phyloP scores from a whole-genome alignment of 2,113 vertebrate species.

The Bufo bufo region DNA sequence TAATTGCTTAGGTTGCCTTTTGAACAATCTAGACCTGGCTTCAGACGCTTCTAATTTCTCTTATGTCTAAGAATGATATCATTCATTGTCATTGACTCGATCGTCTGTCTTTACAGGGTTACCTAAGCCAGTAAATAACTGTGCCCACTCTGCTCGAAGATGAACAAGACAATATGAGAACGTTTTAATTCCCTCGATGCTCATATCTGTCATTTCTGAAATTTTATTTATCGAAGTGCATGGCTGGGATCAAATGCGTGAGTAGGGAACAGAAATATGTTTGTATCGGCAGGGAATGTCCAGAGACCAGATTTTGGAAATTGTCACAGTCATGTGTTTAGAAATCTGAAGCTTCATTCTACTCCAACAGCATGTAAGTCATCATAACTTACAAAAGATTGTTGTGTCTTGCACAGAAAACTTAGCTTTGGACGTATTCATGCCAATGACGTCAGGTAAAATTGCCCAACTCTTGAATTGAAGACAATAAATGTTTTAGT shows the following conservation, averaged over 20 bases:
- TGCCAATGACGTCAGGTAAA: not conserved
- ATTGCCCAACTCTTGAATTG: not conserved
- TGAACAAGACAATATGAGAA: not conserved
- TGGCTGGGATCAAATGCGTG: not conserved
- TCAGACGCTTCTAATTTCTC: not conserved
- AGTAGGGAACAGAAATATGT: slow-evolving; percentile 4
- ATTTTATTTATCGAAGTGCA: not conserved
- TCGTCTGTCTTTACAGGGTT: not conserved
- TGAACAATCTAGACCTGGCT: not conserved
- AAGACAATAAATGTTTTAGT: not conserved
- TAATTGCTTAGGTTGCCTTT: not conserved
- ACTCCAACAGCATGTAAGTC: not conserved
- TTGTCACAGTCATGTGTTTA: slow-evolving; percentile 4
- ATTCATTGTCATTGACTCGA: not conserved
- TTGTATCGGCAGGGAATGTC: not conserved
- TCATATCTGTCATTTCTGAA: not conserved
- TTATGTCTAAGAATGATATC: not conserved
- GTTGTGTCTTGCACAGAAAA: not conserved
- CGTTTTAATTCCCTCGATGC: not conserved
- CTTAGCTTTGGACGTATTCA: not conserved
- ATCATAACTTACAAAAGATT: not conserved
- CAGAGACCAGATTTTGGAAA: not conserved
- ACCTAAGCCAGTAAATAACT: not conserved
- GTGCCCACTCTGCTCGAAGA: too few species aligned
- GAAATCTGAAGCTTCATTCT: not conserved